Conservation (phyloP, 2,888 invertebrate genomes). For the Ligdia adustata region DNA sequence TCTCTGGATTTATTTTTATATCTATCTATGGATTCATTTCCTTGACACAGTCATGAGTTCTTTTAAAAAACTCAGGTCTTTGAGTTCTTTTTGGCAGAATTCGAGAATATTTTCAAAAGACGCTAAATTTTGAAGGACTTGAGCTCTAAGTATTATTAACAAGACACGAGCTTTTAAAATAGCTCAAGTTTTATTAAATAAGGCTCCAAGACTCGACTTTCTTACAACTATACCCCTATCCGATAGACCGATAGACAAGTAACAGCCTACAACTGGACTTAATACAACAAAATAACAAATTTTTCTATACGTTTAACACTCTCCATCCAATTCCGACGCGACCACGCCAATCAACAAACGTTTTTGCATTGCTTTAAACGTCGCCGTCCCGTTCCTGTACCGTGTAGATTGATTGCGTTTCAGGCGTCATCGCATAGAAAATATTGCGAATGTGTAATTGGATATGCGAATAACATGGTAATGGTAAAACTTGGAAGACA, state of each 20-base stretch:
- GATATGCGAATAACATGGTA: constrained; percentile 55
- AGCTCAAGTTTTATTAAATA: neutral
- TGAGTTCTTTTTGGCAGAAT: neutral
- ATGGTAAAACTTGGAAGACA: neutral
- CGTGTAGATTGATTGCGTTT: constrained; percentile 74
- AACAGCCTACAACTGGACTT: neutral
- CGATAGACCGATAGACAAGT: too few relatives aligned
- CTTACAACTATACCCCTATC: neutral
- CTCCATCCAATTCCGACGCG: constrained; percentile 1
- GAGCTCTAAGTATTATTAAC: neutral
- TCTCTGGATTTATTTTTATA: too few relatives aligned
- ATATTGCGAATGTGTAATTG: constrained; percentile 81
- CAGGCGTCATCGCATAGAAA: constrained; percentile 76
- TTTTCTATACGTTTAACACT: neutral
- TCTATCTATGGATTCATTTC: too few relatives aligned
- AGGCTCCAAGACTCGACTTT: neutral
- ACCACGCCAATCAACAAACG: constrained; percentile 28
- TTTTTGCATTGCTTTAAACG: constrained; percentile 31
- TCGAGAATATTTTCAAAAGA: neutral
- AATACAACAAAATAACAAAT: too few relatives aligned
- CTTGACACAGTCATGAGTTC: too few relatives aligned
- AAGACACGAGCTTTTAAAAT: neutral
- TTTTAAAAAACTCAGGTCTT: neutral
- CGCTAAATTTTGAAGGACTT: neutral
- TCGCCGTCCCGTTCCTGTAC: constrained; percentile 29